Conservation (phyloP, 2,797 vertebrate species). For the Clamator glandarius region DNA sequence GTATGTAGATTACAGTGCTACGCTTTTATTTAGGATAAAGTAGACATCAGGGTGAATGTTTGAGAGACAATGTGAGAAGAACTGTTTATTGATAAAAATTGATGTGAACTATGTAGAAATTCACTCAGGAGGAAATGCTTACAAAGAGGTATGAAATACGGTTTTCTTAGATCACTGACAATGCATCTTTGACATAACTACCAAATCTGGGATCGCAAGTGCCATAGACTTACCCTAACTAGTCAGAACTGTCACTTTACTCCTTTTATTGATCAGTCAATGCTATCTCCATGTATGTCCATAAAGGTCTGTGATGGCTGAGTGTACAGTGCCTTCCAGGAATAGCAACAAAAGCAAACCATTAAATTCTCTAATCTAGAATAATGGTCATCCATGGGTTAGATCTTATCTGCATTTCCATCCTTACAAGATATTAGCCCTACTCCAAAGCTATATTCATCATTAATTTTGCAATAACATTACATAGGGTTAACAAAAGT, state of each 20-base stretch:
- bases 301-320: not conserved
- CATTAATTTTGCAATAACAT: not conserved
- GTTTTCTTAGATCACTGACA: not conserved
- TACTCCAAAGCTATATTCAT: not conserved
- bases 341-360: not conserved
- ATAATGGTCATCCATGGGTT: not conserved
- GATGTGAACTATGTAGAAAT: not conserved
- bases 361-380: not conserved
- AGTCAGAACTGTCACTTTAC: not conserved
- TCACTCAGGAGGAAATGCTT: not conserved
- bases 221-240: not conserved
- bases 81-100: not conserved
- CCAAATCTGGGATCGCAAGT: not conserved
- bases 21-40: not conserved
- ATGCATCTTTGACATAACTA: not conserved
- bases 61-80: not conserved
- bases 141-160: not conserved
- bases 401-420: not conserved
- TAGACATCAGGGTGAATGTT: not conserved
- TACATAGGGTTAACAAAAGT: not conserved
- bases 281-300: not conserved
- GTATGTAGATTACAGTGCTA: not conserved
- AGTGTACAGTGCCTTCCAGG: not conserved
- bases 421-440: not conserved
- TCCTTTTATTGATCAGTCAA: not conserved